Evolutionary conservation across 2,797 vertebrate species (phyloP).

Genomic region (Amblyopsis hoosieri): DNA sequence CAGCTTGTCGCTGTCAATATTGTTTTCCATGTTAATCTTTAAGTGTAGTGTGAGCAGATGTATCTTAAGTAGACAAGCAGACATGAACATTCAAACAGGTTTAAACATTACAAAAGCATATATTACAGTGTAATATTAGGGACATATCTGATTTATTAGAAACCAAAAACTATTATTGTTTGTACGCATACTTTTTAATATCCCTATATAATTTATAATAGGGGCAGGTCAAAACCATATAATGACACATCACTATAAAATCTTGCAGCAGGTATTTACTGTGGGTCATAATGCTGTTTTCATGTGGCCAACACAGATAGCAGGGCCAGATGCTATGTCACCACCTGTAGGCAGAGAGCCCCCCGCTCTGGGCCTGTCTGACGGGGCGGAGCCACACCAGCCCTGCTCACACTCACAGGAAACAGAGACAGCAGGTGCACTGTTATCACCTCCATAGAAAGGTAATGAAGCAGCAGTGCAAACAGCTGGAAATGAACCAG

Average conservation of each 20-base stretch:
- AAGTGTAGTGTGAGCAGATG: no score
- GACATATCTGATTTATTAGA: no score
- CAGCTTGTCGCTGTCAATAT: neutral
- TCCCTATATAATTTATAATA: neutral
- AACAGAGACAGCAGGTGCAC: conserved; percentile 71
- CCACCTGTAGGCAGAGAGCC: conserved; percentile 61
- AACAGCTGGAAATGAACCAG: conserved; percentile 70
- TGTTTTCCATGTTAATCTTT: neutral
- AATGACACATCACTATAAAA: conserved; percentile 40
- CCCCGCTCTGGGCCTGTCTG: conserved; percentile 8
- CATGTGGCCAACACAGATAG: conserved; percentile 19
- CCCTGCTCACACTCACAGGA: conserved; percentile 69
- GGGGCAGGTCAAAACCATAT: conserved; percentile 5
- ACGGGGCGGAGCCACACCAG: conserved; percentile 47
- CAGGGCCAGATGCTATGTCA: conserved; percentile 44
- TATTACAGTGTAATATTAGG: no score
- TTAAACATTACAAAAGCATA: no score
- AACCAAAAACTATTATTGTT: neutral
- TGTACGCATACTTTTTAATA: neutral
- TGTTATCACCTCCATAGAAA: conserved; percentile 75
- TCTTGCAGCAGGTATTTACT: conserved; percentile 24
- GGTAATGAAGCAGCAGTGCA: conserved; percentile 67
- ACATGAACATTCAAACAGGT: no score
- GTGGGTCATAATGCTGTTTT: conserved; percentile 20
- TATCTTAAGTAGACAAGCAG: no score